These are phyloP conservation scores for Lophura nycthemera DNA, from an alignment of 2,113 vertebrate genomes.

Conservation along the genomic window DNA sequence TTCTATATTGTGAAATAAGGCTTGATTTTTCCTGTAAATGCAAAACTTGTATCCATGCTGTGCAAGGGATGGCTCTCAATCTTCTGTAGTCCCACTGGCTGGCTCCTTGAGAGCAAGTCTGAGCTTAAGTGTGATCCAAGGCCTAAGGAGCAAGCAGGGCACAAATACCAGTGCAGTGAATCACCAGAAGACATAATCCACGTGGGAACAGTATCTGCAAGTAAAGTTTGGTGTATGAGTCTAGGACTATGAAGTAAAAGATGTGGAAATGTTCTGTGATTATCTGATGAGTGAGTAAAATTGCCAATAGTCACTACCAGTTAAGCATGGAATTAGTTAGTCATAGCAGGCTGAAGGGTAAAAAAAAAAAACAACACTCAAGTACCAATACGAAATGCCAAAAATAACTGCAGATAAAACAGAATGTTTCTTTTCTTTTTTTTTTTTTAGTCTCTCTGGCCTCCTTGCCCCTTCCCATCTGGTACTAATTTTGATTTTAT, in stretches of 20 bases:
- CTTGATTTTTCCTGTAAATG: not conserved
- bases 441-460: slow-evolving; percentile 25
- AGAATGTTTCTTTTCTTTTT: not conserved
- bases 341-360: slow-evolving; percentile 48
- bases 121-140: not conserved
- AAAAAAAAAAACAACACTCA: slow-evolving; percentile 7
- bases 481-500: slow-evolving; percentile 66
- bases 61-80: not conserved
- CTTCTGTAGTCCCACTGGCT: not conserved
- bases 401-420: slow-evolving; percentile 69
- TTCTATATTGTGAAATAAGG: not conserved
- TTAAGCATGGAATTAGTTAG: slow-evolving; percentile 58
- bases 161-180: slow-evolving; percentile 13
- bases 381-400: slow-evolving; percentile 47
- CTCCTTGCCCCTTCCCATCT: slow-evolving; percentile 48
- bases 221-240: slow-evolving; percentile 10
- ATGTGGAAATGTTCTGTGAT: slow-evolving; percentile 60
- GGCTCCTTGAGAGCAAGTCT: not conserved
- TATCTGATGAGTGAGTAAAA: slow-evolving; percentile 30
- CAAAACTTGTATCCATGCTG: not conserved
- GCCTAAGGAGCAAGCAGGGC: not conserved
- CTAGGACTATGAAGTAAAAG: slow-evolving; percentile 21
- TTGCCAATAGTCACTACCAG: slow-evolving; percentile 49
- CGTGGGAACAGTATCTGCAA: slow-evolving; percentile 33
- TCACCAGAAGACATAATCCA: slow-evolving; percentile 3